Evolutionary conservation across 2,113 vertebrate species (phyloP).

Genomic region (Oxyruncus cristatus): DNA sequence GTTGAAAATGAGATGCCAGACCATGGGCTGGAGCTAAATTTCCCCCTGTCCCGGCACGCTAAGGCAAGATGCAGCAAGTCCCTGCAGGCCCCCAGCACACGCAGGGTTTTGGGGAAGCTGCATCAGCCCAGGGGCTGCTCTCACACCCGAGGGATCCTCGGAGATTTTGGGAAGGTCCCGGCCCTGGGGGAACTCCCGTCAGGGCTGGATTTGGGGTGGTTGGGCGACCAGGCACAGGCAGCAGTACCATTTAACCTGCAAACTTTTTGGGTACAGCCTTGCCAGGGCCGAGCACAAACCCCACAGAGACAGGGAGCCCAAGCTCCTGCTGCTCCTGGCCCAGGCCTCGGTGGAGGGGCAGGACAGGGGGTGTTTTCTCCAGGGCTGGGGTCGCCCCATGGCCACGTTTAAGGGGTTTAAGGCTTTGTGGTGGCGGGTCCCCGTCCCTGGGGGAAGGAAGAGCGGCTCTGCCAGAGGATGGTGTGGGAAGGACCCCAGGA

Average conservation of each 20-base stretch:
- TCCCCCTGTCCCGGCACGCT: background rate
- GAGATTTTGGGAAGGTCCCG: background rate
- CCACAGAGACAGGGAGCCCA: accelerated
- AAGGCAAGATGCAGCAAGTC: background rate
- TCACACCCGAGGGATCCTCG: accelerated
- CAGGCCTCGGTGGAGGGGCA: accelerated
- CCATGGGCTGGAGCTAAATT: background rate
- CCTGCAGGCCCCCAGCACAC: background rate
- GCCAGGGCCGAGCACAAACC: no score
- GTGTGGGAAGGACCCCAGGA: background rate
- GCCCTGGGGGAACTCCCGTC: no score
- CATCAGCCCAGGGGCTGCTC: background rate
- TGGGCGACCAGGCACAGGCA: background rate
- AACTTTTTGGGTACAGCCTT: no score
- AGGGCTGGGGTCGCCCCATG: accelerated
- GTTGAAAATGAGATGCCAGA: background rate
- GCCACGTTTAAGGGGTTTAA: background rate
- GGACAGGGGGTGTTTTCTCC: background rate
- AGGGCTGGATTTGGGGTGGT: background rate
- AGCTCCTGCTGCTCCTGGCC: accelerated
- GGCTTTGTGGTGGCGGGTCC: background rate
- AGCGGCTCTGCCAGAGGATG: accelerated
- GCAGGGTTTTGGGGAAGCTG: accelerated
- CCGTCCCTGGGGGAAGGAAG: background rate
- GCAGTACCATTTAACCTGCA: background rate